phyloP scores from a whole-genome alignment of 2,888 invertebrate species.

The Chaetogeoica ovagalla region DNA sequence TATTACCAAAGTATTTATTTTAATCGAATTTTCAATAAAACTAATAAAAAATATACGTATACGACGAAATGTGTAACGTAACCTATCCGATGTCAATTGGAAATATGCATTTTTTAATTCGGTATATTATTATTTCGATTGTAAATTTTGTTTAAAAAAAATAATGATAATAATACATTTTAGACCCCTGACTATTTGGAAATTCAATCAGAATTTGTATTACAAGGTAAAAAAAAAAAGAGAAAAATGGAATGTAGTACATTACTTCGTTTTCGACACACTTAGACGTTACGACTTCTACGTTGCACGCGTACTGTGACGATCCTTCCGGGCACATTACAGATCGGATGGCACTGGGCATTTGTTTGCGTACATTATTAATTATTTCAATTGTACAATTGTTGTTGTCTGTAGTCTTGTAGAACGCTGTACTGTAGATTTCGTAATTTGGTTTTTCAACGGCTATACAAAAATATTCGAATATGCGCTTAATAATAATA shows the following conservation, averaged over 20 bases:
- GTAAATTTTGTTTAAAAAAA: neutral
- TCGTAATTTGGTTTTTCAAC: conserved; percentile 16
- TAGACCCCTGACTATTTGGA: neutral
- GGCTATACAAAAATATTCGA: neutral
- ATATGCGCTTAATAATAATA: too few species aligned
- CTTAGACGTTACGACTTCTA: neutral
- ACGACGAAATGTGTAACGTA: neutral
- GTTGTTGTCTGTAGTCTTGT: neutral
- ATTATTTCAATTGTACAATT: neutral
- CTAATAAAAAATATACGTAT: neutral
- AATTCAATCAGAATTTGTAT: too few species aligned
- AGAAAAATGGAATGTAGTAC: neutral
- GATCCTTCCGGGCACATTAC: conserved; percentile 20
- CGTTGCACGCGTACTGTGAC: conserved; percentile 19
- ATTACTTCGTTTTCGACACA: conserved; percentile 22
- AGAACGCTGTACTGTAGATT: neutral
- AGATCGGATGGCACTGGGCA: neutral
- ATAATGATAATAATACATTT: too few species aligned
- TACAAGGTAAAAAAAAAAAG: neutral
- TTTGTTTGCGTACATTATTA: neutral
- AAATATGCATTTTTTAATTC: neutral
- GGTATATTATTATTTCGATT: neutral
- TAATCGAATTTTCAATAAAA: neutral
- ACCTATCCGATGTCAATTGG: neutral
- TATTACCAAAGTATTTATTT: too few species aligned